phyloP scores from a whole-genome alignment of 2,888 invertebrate species.

The Oeneis ivallda region DNA sequence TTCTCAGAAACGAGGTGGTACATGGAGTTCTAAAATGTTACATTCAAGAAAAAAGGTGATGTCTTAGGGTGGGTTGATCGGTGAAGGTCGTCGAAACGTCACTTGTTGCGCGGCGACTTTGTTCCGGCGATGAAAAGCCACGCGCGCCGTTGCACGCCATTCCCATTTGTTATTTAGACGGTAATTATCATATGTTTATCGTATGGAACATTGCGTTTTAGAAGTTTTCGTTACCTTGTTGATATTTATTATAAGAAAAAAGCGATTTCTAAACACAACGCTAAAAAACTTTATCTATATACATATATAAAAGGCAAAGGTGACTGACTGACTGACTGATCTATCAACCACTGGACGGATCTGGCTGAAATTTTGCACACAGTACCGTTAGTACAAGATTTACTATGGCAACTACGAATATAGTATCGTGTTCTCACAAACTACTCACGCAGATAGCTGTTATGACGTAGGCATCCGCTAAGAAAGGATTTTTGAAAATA shows the following conservation, averaged over 20 bases:
- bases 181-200: slow-evolving; percentile 57
- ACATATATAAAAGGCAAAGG: too few species aligned
- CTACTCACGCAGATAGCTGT: too few species aligned
- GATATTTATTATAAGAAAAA: too few species aligned
- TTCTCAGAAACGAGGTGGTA: background rate
- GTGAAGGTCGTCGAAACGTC: slow-evolving; percentile 55
- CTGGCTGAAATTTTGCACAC: too few species aligned
- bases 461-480: too few species aligned
- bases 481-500: too few species aligned
- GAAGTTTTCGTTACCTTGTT: background rate
- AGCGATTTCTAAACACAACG: too few species aligned
- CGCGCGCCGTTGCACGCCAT: slow-evolving; percentile 72
- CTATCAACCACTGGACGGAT: too few species aligned
- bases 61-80: slow-evolving; percentile 55
- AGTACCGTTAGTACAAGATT: too few species aligned
- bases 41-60: slow-evolving; percentile 37
- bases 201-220: background rate
- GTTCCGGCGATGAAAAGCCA: slow-evolving; percentile 71
- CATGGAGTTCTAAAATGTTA: background rate
- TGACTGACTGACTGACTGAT: too few species aligned
- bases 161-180: slow-evolving; percentile 57
- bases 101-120: slow-evolving; percentile 79
- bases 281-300: background rate
- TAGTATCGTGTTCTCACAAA: too few species aligned
- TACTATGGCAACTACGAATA: too few species aligned